Percentiles rank a stretch among this genome's conserved stretches.
These are phyloP conservation scores for Leptobrachium leishanense DNA, from an alignment of 2,113 vertebrate genomes.

Conservation along the genomic window DNA sequence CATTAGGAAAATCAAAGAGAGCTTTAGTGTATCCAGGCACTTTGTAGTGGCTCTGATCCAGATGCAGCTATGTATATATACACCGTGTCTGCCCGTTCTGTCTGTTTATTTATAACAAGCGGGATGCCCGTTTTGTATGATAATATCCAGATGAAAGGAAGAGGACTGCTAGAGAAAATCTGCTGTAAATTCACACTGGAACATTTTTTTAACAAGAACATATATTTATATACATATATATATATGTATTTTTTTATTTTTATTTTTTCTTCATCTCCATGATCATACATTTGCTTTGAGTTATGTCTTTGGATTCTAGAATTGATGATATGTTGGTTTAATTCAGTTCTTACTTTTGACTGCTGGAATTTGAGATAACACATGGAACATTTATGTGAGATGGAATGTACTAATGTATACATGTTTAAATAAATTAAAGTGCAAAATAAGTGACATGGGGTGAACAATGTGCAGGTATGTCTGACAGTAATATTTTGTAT, in stretches of 20 bases:
- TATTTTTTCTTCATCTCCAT: slow-evolving; percentile 18
- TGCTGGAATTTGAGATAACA: slow-evolving; percentile 27
- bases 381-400: slow-evolving; percentile 41
- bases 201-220: slow-evolving; percentile 42
- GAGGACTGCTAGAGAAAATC: slow-evolving; percentile 60
- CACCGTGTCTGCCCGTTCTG: neutral
- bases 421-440: slow-evolving; percentile 24
- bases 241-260: no score
- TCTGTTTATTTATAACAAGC: slow-evolving; percentile 43
- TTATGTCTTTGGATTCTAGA: slow-evolving; percentile 48
- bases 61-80: slow-evolving; percentile 44
- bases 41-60: slow-evolving; percentile 39
- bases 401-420: slow-evolving; percentile 16
- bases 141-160: slow-evolving; percentile 54
- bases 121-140: slow-evolving; percentile 43
- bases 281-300: slow-evolving; percentile 53
- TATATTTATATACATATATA: slow-evolving; percentile 36
- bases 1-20: slow-evolving; percentile 21
- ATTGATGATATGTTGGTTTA: slow-evolving; percentile 52
- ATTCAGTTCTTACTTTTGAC: slow-evolving; percentile 50
- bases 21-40: slow-evolving; percentile 20
- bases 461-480: slow-evolving; percentile 30
- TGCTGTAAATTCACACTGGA: slow-evolving; percentile 56
- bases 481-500: neutral
- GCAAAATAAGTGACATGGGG: slow-evolving; percentile 17